phyloP scores from a whole-genome alignment of 1,140 invertebrate species.

The Ceratoteleas bidentatus region DNA sequence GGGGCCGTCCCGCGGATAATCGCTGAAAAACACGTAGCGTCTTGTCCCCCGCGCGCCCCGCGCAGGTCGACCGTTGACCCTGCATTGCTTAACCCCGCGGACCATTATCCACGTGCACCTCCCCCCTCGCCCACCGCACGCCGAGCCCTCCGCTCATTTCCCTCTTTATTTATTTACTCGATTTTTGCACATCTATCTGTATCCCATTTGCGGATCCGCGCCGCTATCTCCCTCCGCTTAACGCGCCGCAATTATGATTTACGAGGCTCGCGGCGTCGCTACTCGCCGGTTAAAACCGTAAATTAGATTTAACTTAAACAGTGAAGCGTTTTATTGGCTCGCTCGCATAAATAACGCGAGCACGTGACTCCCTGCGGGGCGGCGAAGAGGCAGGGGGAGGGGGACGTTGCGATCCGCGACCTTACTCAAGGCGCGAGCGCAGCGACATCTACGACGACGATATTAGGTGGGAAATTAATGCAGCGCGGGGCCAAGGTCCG shows the following conservation, averaged over 20 bases:
- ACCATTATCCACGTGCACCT: slow-evolving; percentile 63
- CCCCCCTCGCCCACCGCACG: background rate
- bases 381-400: too few relatives aligned
- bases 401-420: slow-evolving; percentile 38
- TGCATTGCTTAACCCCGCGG: slow-evolving; percentile 65
- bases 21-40: slow-evolving; percentile 55
- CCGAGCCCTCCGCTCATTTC: background rate
- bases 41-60: slow-evolving; percentile 35
- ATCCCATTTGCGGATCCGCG: slow-evolving; percentile 30
- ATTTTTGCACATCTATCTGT: slow-evolving; percentile 20
- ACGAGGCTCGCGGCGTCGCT: slow-evolving; percentile 58
- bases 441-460: slow-evolving; percentile 64
- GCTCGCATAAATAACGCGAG: slow-evolving; percentile 65
- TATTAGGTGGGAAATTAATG: slow-evolving; percentile 67
- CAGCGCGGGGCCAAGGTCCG: slow-evolving; percentile 58
- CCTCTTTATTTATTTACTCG: background rate
- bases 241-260: slow-evolving; percentile 65
- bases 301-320: slow-evolving; percentile 72
- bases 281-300: slow-evolving; percentile 65
- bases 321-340: slow-evolving; percentile 68
- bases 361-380: slow-evolving; percentile 50
- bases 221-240: slow-evolving; percentile 23
- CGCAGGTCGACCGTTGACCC: slow-evolving; percentile 69
- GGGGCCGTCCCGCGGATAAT: slow-evolving; percentile 58
- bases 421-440: slow-evolving; percentile 50